Conservation (phyloP, 2,888 invertebrate species). For the Corythucha ciliata region DNA sequence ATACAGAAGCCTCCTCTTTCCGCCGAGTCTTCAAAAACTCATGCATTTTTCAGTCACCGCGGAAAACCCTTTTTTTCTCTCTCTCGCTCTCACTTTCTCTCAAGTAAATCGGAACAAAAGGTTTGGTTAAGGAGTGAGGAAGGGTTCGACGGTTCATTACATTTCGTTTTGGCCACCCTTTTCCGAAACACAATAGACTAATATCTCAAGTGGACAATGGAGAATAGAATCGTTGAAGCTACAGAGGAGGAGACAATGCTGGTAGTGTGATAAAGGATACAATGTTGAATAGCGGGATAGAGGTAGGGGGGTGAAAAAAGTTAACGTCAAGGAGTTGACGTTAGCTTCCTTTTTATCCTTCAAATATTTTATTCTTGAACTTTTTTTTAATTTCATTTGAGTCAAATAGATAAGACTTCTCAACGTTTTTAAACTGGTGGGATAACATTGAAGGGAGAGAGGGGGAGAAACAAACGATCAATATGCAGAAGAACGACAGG, state of each 20-base stretch:
- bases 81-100: no score
- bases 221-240: no score
- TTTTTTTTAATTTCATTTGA: background rate
- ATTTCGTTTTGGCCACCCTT: no score
- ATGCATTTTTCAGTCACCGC: no score
- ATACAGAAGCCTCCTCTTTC: no score
- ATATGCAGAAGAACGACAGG: constrained; percentile 17
- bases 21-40: no score
- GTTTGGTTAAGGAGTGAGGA: no score
- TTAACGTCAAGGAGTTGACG: constrained; percentile 23
- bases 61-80: no score
- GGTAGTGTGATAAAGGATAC: constrained; percentile 18
- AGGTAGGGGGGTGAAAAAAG: constrained; percentile 19
- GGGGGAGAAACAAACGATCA: background rate
- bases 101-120: no score
- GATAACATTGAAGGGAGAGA: constrained; percentile 9
- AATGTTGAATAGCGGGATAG: no score
- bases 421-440: constrained; percentile 14
- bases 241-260: constrained; percentile 20
- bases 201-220: constrained; percentile 24
- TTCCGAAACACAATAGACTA: constrained; percentile 23
- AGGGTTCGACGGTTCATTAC: no score
- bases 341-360: constrained; percentile 8
- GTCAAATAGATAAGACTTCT: constrained; percentile 6
- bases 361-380: background rate